Evolutionary conservation across 2,113 vertebrate genomes (phyloP).

Genomic region (Pomatorhinus ruficollis): DNA sequence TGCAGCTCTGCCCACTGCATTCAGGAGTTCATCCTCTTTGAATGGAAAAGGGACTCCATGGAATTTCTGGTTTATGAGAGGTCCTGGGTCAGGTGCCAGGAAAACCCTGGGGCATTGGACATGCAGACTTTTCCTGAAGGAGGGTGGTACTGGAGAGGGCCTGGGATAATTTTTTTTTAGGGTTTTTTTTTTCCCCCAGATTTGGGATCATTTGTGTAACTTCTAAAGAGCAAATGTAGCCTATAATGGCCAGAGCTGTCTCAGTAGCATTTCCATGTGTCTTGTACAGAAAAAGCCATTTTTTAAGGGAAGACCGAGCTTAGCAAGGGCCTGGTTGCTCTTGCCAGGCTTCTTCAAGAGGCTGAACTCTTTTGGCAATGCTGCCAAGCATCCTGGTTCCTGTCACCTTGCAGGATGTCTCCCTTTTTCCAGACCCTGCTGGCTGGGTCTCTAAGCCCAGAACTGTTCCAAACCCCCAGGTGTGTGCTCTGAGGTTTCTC

Average conservation of each 20-base stretch:
- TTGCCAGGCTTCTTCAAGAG: not conserved
- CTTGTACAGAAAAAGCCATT: not conserved
- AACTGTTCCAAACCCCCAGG: not conserved
- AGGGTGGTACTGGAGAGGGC: not conserved
- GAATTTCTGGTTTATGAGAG: not conserved
- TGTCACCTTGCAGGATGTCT: not conserved
- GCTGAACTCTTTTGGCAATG: not conserved
- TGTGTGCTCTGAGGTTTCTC: not conserved
- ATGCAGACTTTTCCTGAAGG: not conserved
- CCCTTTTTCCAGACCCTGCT: not conserved
- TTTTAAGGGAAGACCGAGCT: not conserved
- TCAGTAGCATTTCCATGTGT: not conserved
- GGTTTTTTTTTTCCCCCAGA: no score
- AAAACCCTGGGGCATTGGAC: not conserved
- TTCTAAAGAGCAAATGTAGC: not conserved
- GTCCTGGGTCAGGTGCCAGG: no score
- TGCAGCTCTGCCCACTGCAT: not conserved
- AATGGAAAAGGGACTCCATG: not conserved
- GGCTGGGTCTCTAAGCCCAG: not conserved
- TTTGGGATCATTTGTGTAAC: not conserved
- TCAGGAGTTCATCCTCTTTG: rapidly evolving
- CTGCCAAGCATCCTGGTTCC: not conserved
- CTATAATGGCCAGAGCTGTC: not conserved
- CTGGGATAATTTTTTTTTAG: no score
- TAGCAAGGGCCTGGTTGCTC: not conserved